phyloP scores from a whole-genome alignment of 2,888 invertebrate species.

The Odontomyia ornata region DNA sequence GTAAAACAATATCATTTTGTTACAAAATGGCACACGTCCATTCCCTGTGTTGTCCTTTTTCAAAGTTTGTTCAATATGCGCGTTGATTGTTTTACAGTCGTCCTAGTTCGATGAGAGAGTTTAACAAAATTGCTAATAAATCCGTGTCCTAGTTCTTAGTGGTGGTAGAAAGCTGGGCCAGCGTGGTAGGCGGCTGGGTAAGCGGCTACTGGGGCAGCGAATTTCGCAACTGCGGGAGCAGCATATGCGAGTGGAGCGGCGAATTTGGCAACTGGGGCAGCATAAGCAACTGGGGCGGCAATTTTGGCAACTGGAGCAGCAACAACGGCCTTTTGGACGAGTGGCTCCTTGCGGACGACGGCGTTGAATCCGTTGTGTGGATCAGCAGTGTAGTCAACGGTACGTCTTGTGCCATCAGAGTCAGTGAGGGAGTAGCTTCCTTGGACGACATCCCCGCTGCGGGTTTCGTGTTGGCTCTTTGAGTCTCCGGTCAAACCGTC shows the following conservation, averaged over 20 bases:
- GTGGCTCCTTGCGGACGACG: conserved; percentile 62
- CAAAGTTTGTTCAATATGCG: neutral
- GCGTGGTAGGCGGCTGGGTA: conserved; percentile 57
- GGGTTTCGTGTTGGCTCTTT: conserved; percentile 70
- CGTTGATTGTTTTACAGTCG: conserved; percentile 15
- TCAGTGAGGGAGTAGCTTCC: conserved; percentile 67
- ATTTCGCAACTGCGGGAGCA: conserved; percentile 14
- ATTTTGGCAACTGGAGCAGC: conserved; percentile 49
- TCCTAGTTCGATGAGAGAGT: conserved; percentile 12
- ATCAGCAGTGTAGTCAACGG: conserved; percentile 70
- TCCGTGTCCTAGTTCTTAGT: neutral
- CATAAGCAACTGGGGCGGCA: conserved; percentile 44
- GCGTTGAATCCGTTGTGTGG: conserved; percentile 65
- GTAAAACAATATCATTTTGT: conserved; percentile 35
- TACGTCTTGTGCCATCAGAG: conserved; percentile 72
- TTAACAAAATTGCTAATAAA: neutral
- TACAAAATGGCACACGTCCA: conserved; percentile 39
- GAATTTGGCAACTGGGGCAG: conserved; percentile 29
- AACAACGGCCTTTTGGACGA: conserved; percentile 56
- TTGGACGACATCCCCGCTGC: conserved; percentile 72
- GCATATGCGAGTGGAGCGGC: conserved; percentile 26
- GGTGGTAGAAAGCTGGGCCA: conserved; percentile 46
- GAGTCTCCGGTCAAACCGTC: conserved; percentile 66
- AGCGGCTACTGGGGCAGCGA: conserved; percentile 53
- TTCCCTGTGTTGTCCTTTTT: conserved; percentile 16